Conservation (phyloP, 2,113 vertebrate species). For the Tetrao urogallus region DNA sequence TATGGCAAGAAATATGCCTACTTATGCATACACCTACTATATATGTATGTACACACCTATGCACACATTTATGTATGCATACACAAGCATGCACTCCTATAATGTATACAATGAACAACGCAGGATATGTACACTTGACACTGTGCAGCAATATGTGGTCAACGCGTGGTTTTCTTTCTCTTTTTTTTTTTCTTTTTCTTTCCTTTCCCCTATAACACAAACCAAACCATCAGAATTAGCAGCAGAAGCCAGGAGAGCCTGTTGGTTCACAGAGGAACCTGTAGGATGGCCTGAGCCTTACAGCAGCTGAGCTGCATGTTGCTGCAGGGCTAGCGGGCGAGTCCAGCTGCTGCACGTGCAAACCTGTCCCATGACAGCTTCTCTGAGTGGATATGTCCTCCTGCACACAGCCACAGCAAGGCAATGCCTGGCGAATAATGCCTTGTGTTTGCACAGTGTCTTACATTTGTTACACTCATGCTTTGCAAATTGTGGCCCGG, state of each 20-base stretch:
- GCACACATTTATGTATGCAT: not conserved
- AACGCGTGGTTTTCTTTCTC: not conserved
- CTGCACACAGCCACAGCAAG: not conserved
- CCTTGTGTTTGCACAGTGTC: not conserved
- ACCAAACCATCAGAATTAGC: not conserved
- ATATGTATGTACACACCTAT: not conserved
- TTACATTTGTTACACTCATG: not conserved
- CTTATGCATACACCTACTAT: not conserved
- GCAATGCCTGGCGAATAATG: not conserved
- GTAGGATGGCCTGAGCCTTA: accelerated
- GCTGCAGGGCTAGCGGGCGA: accelerated
- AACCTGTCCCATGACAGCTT: not conserved
- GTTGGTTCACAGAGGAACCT: not conserved
- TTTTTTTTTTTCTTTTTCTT: too few species aligned
- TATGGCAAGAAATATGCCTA: not conserved
- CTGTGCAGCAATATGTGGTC: not conserved
- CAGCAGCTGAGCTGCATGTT: not conserved
- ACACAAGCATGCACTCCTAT: not conserved
- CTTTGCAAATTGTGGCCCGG: not conserved
- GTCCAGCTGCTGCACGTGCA: not conserved
- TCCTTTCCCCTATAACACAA: not conserved
- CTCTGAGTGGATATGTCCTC: not conserved
- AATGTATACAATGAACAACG: not conserved
- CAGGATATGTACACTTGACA: not conserved
- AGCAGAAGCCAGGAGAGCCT: not conserved